A percentile compares a stretch with the other conserved stretches of the same genome.
phyloP scores from a whole-genome alignment of 53 echinoderm and acorn worm genomes.

The Crossaster papposus region DNA sequence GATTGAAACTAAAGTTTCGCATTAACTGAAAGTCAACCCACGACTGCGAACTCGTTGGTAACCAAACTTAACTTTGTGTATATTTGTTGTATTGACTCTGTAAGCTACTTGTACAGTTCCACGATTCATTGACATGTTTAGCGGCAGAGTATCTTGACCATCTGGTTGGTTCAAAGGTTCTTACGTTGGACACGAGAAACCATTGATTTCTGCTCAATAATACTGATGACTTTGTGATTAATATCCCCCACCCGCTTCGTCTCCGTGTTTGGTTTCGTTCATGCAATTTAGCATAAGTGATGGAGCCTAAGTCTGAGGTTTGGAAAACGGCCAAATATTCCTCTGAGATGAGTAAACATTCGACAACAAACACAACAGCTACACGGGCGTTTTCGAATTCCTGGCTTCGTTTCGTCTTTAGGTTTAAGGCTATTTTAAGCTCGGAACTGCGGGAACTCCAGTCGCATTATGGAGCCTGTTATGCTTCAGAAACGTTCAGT shows the following conservation, averaged over 20 bases:
- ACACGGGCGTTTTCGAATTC: background rate
- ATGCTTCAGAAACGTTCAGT: too few species aligned
- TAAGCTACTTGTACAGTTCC: background rate
- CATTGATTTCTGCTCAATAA: constrained; percentile 35
- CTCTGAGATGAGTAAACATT: constrained; percentile 3
- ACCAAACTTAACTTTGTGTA: background rate
- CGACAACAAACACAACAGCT: constrained; percentile 17
- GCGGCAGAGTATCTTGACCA: constrained; percentile 1
- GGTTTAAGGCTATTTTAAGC: too few species aligned
- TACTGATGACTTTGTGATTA: constrained; percentile 16
- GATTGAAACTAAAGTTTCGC: background rate
- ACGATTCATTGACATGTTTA: constrained; percentile 1
- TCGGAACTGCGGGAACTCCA: too few species aligned
- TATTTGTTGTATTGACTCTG: background rate
- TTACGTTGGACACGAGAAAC: constrained; percentile 9
- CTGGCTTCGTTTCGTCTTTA: too few species aligned
- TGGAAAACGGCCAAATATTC: background rate
- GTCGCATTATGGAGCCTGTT: too few species aligned
- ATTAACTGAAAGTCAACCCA: background rate
- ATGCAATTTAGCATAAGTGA: too few species aligned
- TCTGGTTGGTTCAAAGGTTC: constrained; percentile 37
- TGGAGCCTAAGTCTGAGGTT: background rate
- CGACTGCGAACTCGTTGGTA: background rate
- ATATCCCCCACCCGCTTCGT: background rate
- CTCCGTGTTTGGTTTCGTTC: too few species aligned